A percentile compares a stretch with the other conserved stretches of the same genome.
These are phyloP conservation scores for Trichechus manatus DNA, from an alignment of 2,113 vertebrate species.

Conservation along the genomic window DNA sequence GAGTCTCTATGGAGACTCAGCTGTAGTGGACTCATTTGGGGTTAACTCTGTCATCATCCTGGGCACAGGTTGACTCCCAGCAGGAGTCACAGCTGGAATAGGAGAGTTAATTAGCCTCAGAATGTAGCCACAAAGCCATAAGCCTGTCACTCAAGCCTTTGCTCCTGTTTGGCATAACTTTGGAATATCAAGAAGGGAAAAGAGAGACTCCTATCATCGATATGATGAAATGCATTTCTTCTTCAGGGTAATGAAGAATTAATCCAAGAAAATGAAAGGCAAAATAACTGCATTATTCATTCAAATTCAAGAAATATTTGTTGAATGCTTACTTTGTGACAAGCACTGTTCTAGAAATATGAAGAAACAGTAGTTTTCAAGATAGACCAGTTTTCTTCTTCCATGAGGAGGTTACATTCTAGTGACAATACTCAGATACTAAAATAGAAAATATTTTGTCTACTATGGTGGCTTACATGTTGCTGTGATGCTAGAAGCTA, in stretches of 20 bases:
- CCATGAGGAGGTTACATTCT: background rate
- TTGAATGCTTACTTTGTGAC: background rate
- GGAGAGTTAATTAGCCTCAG: conserved; percentile 76
- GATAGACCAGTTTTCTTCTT: background rate
- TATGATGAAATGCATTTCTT: conserved; percentile 4
- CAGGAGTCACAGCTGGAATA: conserved; percentile 76
- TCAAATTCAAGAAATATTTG: background rate
- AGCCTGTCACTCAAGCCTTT: conserved; percentile 64
- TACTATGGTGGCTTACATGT: too few species aligned
- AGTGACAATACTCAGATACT: background rate
- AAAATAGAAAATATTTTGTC: background rate
- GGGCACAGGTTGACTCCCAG: conserved; percentile 67
- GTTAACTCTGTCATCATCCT: conserved; percentile 65
- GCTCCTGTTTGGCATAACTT: conserved; percentile 31
- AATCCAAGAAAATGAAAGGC: background rate
- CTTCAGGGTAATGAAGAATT: background rate
- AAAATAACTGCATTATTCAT: background rate
- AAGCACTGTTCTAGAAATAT: background rate
- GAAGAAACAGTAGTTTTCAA: background rate
- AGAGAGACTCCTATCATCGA: background rate
- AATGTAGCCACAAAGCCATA: conserved; percentile 68
- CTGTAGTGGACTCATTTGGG: conserved; percentile 62
- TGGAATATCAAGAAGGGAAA: conserved; percentile 57
- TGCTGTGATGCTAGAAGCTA: too few species aligned
- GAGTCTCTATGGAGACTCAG: conserved; percentile 35